Evolutionary conservation across 2,797 vertebrate species (phyloP), one percentile per base, ranked within the genome.

Genomic region (Peromyscus melanophrys): DNA sequence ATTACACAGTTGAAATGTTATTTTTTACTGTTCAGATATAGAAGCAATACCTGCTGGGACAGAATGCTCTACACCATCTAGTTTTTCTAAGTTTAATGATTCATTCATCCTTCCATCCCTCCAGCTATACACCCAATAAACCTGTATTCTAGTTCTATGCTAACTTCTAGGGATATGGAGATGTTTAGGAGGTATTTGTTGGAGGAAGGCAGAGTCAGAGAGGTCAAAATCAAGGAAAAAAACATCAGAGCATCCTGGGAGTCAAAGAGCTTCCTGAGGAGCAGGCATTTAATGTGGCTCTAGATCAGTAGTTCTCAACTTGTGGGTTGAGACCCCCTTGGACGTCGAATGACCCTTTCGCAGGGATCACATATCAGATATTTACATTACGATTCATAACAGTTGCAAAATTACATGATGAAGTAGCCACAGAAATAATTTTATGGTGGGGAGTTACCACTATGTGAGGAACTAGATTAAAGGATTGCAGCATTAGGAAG

Each of bases 191-290:
- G 19, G 6, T 88, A 2, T 31, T 92, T 27, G 65, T 9, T 87
- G 52, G 27, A 96, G 52, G 59, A 95, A 82, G 75, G 40, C 10
- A 61, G 69, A 90, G 71, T 55, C 63, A 63, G n/a, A 89, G 17
- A 87, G 59, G 4, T 49, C 46, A 67, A 65, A 29, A 29, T 46
- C 29, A n/a, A 84, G 19, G 77, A 91, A 27, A 75, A 61, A 61
- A 91, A n/a, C 10, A 82, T 14, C 14, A 69, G 52, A 76, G 73
- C 84, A 80, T 31, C 31, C 59, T 65, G 13, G 17, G 80, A 89
- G 40, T 80, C 67, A 46, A 76, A 89, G 82, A 57, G 1, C 78
- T 40, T 95, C 61, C 75, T 77, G 46, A 83, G 61, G 13, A 91
- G 40, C 34, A 43, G 25, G 40, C 16, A 57, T 31, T 31, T 67